These are phyloP conservation scores for Pelagia noctiluca DNA, from an alignment of 30 jellyfish, hydroid and myxozoan genomes.

Conservation along the genomic window DNA sequence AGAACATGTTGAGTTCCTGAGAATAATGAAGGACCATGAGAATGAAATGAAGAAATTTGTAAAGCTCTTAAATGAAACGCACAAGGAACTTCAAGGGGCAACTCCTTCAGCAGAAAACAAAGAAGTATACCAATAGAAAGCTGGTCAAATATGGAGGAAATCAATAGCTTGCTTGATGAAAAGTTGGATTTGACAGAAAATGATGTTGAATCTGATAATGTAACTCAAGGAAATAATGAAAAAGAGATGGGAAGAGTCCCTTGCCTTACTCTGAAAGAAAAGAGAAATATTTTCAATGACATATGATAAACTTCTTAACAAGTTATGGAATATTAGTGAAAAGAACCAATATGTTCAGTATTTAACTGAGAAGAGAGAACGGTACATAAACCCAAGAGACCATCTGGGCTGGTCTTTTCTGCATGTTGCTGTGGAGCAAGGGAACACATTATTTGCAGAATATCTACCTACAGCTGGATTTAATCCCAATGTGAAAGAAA, in stretches of 20 bases:
- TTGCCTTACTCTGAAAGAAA: slow-evolving; percentile 19
- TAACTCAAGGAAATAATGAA: slow-evolving; percentile 1
- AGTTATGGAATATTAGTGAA: slow-evolving; percentile 10
- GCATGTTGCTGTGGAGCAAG: slow-evolving; percentile 26
- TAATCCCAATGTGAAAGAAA: neutral
- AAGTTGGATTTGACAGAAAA: slow-evolving; percentile 1
- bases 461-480: slow-evolving; percentile 10
- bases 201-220: slow-evolving; percentile 5
- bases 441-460: slow-evolving; percentile 15
- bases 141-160: slow-evolving; percentile 11
- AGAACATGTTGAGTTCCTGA: slow-evolving; percentile 15
- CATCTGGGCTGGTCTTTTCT: slow-evolving; percentile 18
- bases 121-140: neutral
- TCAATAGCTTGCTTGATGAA: slow-evolving; percentile 7
- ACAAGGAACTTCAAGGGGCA: slow-evolving; percentile 15
- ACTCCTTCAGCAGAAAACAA: slow-evolving; percentile 9
- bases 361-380: slow-evolving; percentile 5
- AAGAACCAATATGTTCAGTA: slow-evolving; percentile 9
- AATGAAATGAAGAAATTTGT: slow-evolving; percentile 17
- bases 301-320: slow-evolving; percentile 17
- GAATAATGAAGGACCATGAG: slow-evolving; percentile 22
- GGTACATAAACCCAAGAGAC: slow-evolving; percentile 14
- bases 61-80: neutral
- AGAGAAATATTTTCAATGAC: slow-evolving; percentile 13
- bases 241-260: slow-evolving; percentile 5